Conservation (phyloP, 2,888 invertebrate genomes). For the Hypolimnas misippus region DNA sequence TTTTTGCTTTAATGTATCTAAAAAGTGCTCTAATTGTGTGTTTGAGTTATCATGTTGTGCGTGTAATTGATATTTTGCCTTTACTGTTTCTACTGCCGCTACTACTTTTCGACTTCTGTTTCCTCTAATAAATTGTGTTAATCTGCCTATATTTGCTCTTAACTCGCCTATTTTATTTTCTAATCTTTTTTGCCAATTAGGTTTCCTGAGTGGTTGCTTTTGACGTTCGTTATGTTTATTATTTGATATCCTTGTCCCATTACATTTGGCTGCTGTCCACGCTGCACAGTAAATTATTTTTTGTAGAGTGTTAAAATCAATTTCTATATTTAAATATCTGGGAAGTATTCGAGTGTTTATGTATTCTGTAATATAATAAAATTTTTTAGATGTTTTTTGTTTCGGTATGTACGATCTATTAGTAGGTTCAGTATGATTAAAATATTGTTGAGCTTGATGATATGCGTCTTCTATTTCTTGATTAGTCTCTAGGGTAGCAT, state of each 20-base stretch:
- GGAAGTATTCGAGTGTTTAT: background rate
- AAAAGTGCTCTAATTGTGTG: conserved; percentile 17
- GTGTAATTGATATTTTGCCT: conserved; percentile 23
- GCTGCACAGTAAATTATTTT: background rate
- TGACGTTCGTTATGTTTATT: background rate
- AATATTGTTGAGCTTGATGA: background rate
- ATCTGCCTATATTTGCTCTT: conserved; percentile 7
- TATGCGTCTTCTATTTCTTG: background rate
- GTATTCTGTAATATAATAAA: background rate
- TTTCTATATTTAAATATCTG: background rate
- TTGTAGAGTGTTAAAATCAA: background rate
- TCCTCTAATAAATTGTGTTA: background rate
- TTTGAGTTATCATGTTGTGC: conserved; percentile 28
- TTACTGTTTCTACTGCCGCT: conserved; percentile 11
- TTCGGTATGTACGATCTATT: conserved; percentile 1
- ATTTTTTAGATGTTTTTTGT: conserved; percentile 1
- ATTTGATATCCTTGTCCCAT: background rate
- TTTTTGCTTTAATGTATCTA: conserved; percentile 36
- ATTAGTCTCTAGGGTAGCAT: background rate
- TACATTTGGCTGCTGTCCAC: background rate
- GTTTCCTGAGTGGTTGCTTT: background rate
- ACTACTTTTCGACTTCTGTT: background rate
- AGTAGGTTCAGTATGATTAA: background rate
- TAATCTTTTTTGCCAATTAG: background rate
- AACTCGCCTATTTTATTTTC: conserved; percentile 3